A percentile compares a stretch with the other conserved stretches of the same genome.
Conservation (phyloP, 1,140 invertebrate species). For the Cydia amplana region DNA sequence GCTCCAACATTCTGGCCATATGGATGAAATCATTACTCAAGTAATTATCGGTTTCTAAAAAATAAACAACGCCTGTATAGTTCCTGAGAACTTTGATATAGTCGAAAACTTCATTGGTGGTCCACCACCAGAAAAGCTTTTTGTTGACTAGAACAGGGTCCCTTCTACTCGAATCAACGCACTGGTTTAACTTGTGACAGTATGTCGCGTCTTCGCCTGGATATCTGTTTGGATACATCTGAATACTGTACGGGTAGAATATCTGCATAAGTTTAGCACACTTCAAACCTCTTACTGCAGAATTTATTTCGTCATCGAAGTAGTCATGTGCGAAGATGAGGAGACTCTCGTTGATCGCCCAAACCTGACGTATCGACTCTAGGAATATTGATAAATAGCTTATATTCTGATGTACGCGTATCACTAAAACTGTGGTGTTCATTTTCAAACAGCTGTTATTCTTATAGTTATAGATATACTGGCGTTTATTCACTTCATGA, state of each 20-base stretch:
- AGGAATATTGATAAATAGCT: constrained; percentile 43
- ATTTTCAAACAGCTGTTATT: background rate
- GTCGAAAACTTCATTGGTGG: constrained; percentile 47
- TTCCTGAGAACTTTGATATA: constrained; percentile 38
- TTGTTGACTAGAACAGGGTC: constrained; percentile 41
- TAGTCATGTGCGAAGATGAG: constrained; percentile 51
- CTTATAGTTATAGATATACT: constrained; percentile 33
- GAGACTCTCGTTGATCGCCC: constrained; percentile 41
- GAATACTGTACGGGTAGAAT: constrained; percentile 48
- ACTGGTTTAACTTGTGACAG: constrained; percentile 36
- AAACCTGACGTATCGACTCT: constrained; percentile 38
- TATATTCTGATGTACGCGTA: constrained; percentile 45
- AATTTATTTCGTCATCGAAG: constrained; percentile 44
- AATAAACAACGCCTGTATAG: constrained; percentile 42
- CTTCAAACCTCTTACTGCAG: constrained; percentile 38
- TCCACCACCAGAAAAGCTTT: constrained; percentile 60
- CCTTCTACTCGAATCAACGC: constrained; percentile 38
- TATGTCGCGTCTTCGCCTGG: constrained; percentile 44
- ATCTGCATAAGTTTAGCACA: constrained; percentile 49
- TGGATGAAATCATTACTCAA: constrained; percentile 47
- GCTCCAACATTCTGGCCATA: constrained; percentile 39
- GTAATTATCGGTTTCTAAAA: constrained; percentile 51
- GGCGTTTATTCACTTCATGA: constrained; percentile 31
- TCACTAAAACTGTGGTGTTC: constrained; percentile 41
- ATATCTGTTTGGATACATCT: constrained; percentile 45